Base-by-base conservation (phyloP, 2,113 vertebrate genomes). In the Oenanthe oenanthe region DNA sequence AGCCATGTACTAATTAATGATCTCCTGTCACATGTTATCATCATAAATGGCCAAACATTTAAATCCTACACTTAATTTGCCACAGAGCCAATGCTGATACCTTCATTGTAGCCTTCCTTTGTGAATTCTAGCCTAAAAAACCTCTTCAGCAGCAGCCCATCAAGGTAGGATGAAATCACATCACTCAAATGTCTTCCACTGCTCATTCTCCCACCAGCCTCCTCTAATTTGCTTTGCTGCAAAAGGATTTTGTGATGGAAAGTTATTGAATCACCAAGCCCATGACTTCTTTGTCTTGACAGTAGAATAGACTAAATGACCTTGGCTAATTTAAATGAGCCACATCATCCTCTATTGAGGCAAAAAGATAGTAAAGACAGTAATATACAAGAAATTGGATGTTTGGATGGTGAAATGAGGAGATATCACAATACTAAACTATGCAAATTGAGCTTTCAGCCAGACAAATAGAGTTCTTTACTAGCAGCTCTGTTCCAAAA, bases 251-350 rank as follows among this genome's bases (percentile, higher is more conserved):
- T 87, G 62, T 88, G 92, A 83, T 18, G 81, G 75, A 58, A 89
- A 92, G 42, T 72, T 95, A 81, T 91, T 87, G 95, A 93, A 95
- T 89, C 90, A 82, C 54, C 73, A 73, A 81, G 76, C 25, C 66
- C 67, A 24, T 22, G 80, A 63, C 51, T 92, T 79, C 70, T 40
- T 93, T 60, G 50, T 70, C 88, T 82, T 92, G 92, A 92, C 83
- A 90, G 61, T 13, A 61, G 85, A 80, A 87, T 3, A 91, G 83
- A 45, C 68, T 86, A 76, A 93, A 89, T 67, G 85, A 90, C 90
- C 85, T 92, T 90, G 67, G 63, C 63, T 92, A 92, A 94, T 93
- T 92, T 84, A 45, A 80, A 25, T 21, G 74, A 89, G 71, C 29
- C 43, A 50, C 79, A 76, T 63, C 67, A 47, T 42, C 31, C 11